Base-by-base conservation (phyloP, 2,888 invertebrate genomes). In the Zaprionus lineosus region DNA sequence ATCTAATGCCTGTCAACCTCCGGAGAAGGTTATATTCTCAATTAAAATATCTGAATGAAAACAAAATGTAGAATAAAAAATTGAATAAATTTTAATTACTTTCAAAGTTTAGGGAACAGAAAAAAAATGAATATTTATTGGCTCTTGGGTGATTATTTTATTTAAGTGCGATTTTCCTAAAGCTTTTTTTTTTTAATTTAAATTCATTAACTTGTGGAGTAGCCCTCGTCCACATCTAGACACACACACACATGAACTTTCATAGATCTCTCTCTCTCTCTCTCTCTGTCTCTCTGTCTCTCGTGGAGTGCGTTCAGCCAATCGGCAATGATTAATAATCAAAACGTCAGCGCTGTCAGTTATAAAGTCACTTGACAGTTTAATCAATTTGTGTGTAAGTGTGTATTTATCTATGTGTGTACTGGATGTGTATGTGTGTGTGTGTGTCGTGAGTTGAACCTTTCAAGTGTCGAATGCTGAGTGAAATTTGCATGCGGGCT, bases 311-410 rank as follows among this genome's bases (percentile, higher is more conserved):
- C 60, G 55, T 14, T 59, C 58, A 68, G 55, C 61, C 74, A 74
- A 79, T 78, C 63, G 84, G 77, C 70, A 62, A 73, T 84, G 85
- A 81, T 81, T 81, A 81, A 81, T 84, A 84, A 81, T 81, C 85
- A 83, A 84, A 81, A 70, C 73, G 81, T 78, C 85, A 83, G 62
- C 74, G 67, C 64, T 69, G 77, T 84, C 85, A 75, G 76, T 53
- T 68, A 68, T 70, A 85, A 78, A 81, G 79, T 83, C 85, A 83
- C 75, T 85, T 75, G 81, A 84, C 81, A 85, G 75, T 85, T 81
- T 83, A 81, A 84, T 81, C 81, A 81, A 85, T 83, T 69, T 75
- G 59, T 58, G 48, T 59, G 58, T 36, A 34, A 39, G 18, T 46
- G 47, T 29, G 40, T 60, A 41, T 52, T 37, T 40, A 19, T 41